These are phyloP conservation scores for Graptemys geographica DNA, from an alignment of 2,797 vertebrate genomes.

Conservation along the genomic window DNA sequence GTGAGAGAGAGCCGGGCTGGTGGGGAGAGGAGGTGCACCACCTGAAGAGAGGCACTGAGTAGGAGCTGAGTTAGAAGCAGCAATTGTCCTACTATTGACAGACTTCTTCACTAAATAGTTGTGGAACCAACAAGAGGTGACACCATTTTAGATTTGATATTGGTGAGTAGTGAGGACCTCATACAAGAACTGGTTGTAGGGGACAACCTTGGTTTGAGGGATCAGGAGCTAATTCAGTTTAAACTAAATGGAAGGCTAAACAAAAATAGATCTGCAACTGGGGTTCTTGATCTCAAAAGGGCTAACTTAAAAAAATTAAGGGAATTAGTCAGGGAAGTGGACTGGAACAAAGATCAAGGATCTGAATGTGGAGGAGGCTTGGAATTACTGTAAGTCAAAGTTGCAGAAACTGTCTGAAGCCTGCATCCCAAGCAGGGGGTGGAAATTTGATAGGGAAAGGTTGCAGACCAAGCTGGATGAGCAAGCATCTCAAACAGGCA, in stretches of 20 bases:
- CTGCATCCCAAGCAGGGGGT: no score
- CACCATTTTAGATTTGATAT: not conserved
- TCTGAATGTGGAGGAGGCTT: no score
- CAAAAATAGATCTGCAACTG: not conserved
- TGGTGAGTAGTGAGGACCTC: not conserved
- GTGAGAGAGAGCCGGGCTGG: not conserved
- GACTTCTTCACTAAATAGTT: not conserved
- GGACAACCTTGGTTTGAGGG: not conserved
- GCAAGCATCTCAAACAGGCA: no score
- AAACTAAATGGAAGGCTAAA: not conserved
- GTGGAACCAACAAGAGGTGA: not conserved
- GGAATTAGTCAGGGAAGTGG: no score
- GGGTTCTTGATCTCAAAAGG: no score
- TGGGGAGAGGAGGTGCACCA: not conserved
- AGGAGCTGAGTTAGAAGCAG: not conserved
- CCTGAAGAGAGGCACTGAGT: not conserved
- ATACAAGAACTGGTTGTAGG: not conserved
- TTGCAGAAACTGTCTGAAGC: no score
- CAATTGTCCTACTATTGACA: not conserved
- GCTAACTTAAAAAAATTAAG: no score
- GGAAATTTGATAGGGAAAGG: no score
- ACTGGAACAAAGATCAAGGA: no score
- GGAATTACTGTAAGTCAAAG: no score
- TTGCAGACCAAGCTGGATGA: no score
- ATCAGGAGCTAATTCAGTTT: not conserved